Evolutionary conservation across 2,888 invertebrate genomes (phyloP), one percentile per base, ranked within the genome.

Genomic region (Margaritifera margaritifera): DNA sequence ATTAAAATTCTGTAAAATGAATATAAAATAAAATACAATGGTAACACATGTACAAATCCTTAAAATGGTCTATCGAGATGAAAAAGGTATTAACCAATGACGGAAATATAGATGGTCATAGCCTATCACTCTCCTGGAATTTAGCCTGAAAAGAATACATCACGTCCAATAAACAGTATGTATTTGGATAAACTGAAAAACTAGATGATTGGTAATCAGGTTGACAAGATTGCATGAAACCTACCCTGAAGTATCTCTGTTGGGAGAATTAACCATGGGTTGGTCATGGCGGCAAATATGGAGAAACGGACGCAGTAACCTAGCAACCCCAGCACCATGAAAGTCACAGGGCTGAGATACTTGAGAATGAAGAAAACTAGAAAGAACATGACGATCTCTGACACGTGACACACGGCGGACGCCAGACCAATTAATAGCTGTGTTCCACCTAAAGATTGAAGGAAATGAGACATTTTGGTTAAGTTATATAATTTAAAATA

Each of bases 231-330:
- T 42, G 11, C 4, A 42, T 42, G 11, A 11, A 56, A 27, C 42
- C 55, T 63, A 78, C 80, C 80, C 77, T 80, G 80, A 6, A 80
- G 66, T 19, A 78, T 50, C 52, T 78, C 80, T 54, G 77, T 73
- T 0, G 80, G 80, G 19, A 80, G 55, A 3, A 80, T 73, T 19
- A 73, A 57, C 80, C 78, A 78, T 2, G 80, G 80, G 51, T 80
- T 76, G 18, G 75, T 69, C 50, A 80, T 73, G 24, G 68, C 51
- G 18, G 77, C 80, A 72, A 75, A 80, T 0, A 74, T 78, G 31
- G 68, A 66, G 54, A 80, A 80, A n/a, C 78, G 60, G 19, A 73
- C 64, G 8, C 68, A 55, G 61, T 78, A 80, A 18, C 80, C 78
- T 25, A 71, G 27, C 5, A 80, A 65, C 0, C 80, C 80, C 1